A percentile compares a stretch with the other conserved stretches of the same genome.
phyloP scores from a whole-genome alignment of 2,113 vertebrate species.

The Arothron firmamentum region DNA sequence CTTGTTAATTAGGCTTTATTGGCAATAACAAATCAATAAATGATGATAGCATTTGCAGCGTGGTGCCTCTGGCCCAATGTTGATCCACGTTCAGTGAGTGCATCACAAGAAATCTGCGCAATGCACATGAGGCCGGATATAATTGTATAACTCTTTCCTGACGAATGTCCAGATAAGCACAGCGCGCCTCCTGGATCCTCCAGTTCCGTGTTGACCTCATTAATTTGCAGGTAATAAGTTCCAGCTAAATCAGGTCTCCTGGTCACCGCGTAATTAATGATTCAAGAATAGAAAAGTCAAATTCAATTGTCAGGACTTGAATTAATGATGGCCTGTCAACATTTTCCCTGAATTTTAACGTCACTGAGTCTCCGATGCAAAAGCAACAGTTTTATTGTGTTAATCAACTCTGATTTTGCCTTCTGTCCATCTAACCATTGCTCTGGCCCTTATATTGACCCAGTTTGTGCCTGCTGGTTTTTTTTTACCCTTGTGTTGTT shows the following conservation, averaged over 20 bases:
- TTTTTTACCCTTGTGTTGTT: too few species aligned
- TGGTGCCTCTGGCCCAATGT: not conserved
- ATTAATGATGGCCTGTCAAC: not conserved
- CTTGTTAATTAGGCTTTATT: slow-evolving; percentile 26
- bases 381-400: too few species aligned
- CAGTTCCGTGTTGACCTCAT: slow-evolving; percentile 19
- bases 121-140: not conserved
- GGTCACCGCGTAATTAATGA: slow-evolving; percentile 25
- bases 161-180: not conserved
- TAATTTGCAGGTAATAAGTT: slow-evolving; percentile 44
- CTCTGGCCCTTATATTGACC: too few species aligned
- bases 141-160: not conserved
- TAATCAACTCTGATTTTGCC: too few species aligned
- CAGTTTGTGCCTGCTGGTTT: too few species aligned
- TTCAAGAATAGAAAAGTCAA: slow-evolving; percentile 13
- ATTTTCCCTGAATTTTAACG: too few species aligned
- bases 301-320: slow-evolving; percentile 5
- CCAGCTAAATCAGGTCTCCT: slow-evolving; percentile 27
- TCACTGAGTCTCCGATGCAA: too few species aligned
- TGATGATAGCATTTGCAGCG: slow-evolving; percentile 1
- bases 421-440: too few species aligned
- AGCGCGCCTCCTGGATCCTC: not conserved
- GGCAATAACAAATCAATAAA: slow-evolving; percentile 25
- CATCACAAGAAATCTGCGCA: slow-evolving; percentile 5
- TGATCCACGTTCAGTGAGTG: slow-evolving; percentile 9